Conservation (phyloP, 2,888 invertebrate genomes). For the Deladenus siricidicola region DNA sequence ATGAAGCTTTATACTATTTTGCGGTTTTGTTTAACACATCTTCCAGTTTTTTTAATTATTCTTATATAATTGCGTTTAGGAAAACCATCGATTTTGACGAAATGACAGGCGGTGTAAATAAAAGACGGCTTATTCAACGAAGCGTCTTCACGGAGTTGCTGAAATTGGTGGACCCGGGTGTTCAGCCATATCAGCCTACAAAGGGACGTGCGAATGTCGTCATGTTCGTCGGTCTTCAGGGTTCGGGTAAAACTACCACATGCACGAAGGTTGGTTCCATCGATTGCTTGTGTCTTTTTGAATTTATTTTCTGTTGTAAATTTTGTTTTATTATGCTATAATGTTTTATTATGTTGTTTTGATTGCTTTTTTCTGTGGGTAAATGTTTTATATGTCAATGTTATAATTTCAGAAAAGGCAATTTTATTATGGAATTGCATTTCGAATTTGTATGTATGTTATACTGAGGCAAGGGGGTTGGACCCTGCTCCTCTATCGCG, state of each 20-base stretch:
- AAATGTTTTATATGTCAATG: too few species aligned
- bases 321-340: too few species aligned
- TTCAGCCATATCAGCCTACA: slow-evolving; percentile 86
- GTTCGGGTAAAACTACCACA: slow-evolving; percentile 97
- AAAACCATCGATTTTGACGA: slow-evolving; percentile 87
- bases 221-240: slow-evolving; percentile 99
- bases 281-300: neutral
- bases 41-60: slow-evolving; percentile 22
- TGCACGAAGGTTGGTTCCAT: slow-evolving; percentile 71
- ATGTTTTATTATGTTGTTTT: too few species aligned
- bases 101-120: slow-evolving; percentile 93
- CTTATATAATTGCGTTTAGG: slow-evolving; percentile 20
- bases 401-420: too few species aligned
- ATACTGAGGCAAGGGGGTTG: too few species aligned
- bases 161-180: slow-evolving; percentile 94
- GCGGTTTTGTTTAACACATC: slow-evolving; percentile 4
- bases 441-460: too few species aligned
- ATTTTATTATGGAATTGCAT: too few species aligned
- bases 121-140: slow-evolving; percentile 90
- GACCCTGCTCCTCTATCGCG: too few species aligned
- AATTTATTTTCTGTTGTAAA: neutral
- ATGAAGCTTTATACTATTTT: slow-evolving; percentile 1
- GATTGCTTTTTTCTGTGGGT: too few species aligned
- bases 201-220: slow-evolving; percentile 91
- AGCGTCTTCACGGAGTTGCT: slow-evolving; percentile 96